Evolutionary conservation across 53 echinoderm and acorn worm species (phyloP).

Genomic region (Temnopleurus reevesii): DNA sequence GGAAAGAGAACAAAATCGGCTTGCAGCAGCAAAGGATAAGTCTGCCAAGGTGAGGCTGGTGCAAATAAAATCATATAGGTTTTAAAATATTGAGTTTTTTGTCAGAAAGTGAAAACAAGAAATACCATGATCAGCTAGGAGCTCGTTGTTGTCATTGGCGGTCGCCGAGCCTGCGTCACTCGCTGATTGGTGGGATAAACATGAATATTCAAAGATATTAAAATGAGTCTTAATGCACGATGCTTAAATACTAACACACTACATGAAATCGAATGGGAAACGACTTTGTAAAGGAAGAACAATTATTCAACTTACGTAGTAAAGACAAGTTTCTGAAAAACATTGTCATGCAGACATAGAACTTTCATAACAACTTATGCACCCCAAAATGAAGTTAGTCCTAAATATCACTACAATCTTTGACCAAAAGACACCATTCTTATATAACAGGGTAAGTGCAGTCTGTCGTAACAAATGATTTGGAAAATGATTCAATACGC

Average conservation of each 20-base stretch:
- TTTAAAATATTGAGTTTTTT: background rate
- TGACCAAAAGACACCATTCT: no score
- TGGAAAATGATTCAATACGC: no score
- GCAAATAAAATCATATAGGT: slow-evolving; percentile 6
- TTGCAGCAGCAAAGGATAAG: slow-evolving; percentile 35
- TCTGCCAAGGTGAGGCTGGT: slow-evolving; percentile 30
- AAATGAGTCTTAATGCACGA: slow-evolving; percentile 1
- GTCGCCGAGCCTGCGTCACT: background rate
- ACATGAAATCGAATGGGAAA: background rate
- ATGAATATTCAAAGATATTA: slow-evolving; percentile 42
- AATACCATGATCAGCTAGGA: slow-evolving; percentile 77
- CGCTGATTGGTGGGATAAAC: slow-evolving; percentile 45
- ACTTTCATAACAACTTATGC: no score
- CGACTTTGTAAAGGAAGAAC: background rate
- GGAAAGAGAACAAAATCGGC: slow-evolving; percentile 22
- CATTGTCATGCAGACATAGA: background rate
- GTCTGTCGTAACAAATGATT: no score
- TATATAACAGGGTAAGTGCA: no score
- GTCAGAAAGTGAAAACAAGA: slow-evolving; percentile 44
- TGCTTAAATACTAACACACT: background rate
- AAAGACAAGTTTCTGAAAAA: background rate
- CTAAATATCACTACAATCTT: background rate
- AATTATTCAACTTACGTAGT: background rate
- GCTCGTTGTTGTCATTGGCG: background rate
- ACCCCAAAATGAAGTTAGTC: background rate